Base-by-base conservation (phyloP, 2,797 vertebrate species). In the Botia almorhae region DNA sequence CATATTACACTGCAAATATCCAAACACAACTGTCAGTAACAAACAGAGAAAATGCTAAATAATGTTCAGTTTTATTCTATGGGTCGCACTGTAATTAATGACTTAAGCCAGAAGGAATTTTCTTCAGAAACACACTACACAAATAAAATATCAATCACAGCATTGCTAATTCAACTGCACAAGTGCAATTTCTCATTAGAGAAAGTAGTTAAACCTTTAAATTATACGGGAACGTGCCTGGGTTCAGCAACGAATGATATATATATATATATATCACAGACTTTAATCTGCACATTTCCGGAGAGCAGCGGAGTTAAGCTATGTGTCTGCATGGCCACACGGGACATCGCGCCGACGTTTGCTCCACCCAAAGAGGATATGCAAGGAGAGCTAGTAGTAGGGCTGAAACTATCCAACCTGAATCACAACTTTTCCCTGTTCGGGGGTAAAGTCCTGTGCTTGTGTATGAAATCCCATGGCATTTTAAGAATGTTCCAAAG, bases 401-500 rank as follows among this genome's bases (percentile, higher is more conserved):
- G 55, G 53, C 48, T 72, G 83, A 65, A 70, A 73, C 70, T 56
- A 58, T 69, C 36, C 79, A 69, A 63, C 82, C 89, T 84, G 80
- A 84, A 21, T 84, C 86, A 81, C 80, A 86, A 81, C 82, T 91
- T 82, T 87, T 80, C 82, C 85, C 91, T 92, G 85, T 90, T 90
- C 65, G 87, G 83, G 81, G 81, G 68, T 88, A 89, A 94, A 93
- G 93, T 93, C 90, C 90, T 82, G 70, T 78, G 88, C 46, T 74
- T 74, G 90, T 74, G 17, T 67, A 80, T 67, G 63, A 48, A 82
- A 91, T 89, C 93, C 90, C 93, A 91, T 91, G 93, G 90, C 83
- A 88, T 87, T 90, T 88, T 89, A 91, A 93, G 93, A 93, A 97
- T 96, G 96, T 92, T 90, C 82, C 94, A 93, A 95, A 96, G 93